These are phyloP conservation scores for Phrynosoma platyrhinos DNA, from an alignment of 2,113 vertebrate genomes.

Conservation along the genomic window DNA sequence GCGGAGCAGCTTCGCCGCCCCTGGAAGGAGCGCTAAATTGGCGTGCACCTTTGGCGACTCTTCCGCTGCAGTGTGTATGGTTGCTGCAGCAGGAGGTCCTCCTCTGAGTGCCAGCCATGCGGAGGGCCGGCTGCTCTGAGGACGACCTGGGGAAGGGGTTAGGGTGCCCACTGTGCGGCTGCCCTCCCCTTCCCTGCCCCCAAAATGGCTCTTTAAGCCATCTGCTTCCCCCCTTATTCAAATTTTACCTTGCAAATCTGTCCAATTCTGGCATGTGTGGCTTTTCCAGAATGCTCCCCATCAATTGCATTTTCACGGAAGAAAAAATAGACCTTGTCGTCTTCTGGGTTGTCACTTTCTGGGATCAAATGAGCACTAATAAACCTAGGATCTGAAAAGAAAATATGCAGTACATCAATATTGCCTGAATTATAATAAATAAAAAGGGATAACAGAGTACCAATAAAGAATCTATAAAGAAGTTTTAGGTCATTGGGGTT, in stretches of 20 bases:
- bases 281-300: slow-evolving; percentile 94
- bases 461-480: neutral
- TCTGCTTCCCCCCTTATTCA: too few species aligned
- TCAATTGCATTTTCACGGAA: slow-evolving; percentile 97
- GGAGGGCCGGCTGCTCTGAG: too few species aligned
- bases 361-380: slow-evolving; percentile 91
- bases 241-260: slow-evolving; percentile 96
- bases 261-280: slow-evolving; percentile 94
- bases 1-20: too few species aligned
- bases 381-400: slow-evolving; percentile 90
- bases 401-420: slow-evolving; percentile 33
- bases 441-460: neutral
- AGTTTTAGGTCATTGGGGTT: neutral
- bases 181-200: too few species aligned
- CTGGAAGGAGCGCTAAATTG: too few species aligned
- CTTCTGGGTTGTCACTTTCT: slow-evolving; percentile 97
- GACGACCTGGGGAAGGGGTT: too few species aligned
- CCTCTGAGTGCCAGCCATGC: too few species aligned
- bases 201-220: too few species aligned
- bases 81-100: too few species aligned
- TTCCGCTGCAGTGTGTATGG: too few species aligned
- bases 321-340: slow-evolving; percentile 98
- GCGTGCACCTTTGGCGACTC: too few species aligned
- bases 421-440: neutral
- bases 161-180: too few species aligned